phyloP scores from a whole-genome alignment of 2,113 vertebrate genomes.

The Oceanodroma tethys region DNA sequence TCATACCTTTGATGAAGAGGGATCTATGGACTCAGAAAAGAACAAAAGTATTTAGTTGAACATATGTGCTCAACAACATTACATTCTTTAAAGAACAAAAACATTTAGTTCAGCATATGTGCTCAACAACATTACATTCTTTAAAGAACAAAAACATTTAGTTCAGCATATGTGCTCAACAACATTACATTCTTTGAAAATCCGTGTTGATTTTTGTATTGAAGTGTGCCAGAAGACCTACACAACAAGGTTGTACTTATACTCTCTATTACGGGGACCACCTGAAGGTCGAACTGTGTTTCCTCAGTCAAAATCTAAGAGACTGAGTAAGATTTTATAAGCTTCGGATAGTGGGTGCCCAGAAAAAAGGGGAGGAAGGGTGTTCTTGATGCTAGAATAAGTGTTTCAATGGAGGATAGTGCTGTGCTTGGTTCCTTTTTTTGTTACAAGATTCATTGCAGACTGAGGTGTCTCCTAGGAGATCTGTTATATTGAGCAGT shows the following conservation, averaged over 20 bases:
- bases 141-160: neutral
- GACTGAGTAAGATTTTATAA: neutral
- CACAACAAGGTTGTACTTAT: neutral
- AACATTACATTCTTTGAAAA: neutral
- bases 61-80: neutral
- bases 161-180: neutral
- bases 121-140: neutral
- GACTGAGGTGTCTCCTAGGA: neutral
- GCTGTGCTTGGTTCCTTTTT: neutral
- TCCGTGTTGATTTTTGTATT: neutral
- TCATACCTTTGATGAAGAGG: neutral
- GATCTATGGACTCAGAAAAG: neutral
- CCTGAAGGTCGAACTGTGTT: neutral
- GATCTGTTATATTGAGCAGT: neutral
- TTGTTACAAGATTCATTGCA: neutral
- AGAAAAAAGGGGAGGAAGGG: neutral
- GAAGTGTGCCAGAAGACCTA: neutral
- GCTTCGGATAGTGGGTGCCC: neutral
- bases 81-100: neutral
- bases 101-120: neutral
- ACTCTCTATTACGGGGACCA: neutral
- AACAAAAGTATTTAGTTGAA: neutral
- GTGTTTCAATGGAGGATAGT: neutral
- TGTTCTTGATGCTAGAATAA: neutral
- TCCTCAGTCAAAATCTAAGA: neutral